Evolutionary conservation across 2,888 invertebrate species (phyloP), one percentile per base, ranked within the genome.

Genomic region (Molorchus minor): DNA sequence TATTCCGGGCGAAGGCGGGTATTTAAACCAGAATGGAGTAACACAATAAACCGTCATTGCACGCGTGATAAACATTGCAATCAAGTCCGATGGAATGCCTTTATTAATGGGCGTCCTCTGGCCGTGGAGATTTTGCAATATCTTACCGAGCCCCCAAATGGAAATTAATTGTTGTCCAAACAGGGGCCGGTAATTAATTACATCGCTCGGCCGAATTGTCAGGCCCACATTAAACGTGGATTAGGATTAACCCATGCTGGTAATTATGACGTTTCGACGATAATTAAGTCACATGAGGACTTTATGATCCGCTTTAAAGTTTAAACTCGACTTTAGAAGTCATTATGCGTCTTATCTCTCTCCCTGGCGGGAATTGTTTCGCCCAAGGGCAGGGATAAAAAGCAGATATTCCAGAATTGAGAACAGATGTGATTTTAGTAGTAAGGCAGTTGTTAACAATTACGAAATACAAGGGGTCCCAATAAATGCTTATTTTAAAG

Each of bases 141-240:
- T 70, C 72, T 70, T 70, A n/a, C n/a, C 65, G 36, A 52, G 56
- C 25, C 46, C 58, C 59, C 58, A 67, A 70, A 71, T 71, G 58
- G 64, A 65, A 70, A 72, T 71, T 70, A 71, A 72, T 72, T 69
- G 71, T 70, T 69, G 65, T 64, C 67, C 66, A 51, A 56, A 61
- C 56, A 65, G 58, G 64, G 47, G n/a, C n/a, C 64, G 66, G 64
- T 68, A 70, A 70, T 71, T 64, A 68, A 69, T 67, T 69, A 65
- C 54, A 47, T 58, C 59, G 60, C 58, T 62, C 60, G 55, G 66
- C 53, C 46, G 52, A 56, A 55, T 57, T 64, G 67, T 65, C 64
- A 64, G 63, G 64, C 62, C 57, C 59, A 58, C 64, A 68, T 69
- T 69, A 68, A 65, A 62, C 49, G 43, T 15, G 56, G 55, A 65